phyloP scores from a whole-genome alignment of 1,140 invertebrate genomes.

The Microplitis mediator region DNA sequence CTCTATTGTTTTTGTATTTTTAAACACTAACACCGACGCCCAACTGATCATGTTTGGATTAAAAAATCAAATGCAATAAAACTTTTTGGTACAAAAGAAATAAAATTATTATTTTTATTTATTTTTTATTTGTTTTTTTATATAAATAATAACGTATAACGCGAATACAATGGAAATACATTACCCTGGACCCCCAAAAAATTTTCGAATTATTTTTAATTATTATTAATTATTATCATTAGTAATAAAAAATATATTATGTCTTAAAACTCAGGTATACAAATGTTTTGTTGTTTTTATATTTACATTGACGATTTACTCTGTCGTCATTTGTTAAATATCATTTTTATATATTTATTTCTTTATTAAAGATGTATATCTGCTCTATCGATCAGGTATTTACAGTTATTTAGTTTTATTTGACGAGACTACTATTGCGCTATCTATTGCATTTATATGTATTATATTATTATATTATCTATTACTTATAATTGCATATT shows the following conservation, averaged over 20 bases:
- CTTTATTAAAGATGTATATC: neutral
- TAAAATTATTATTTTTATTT: conserved; percentile 22
- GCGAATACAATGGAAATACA: conserved; percentile 37
- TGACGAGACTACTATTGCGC: neutral
- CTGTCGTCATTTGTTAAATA: conserved; percentile 2
- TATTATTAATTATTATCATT: neutral
- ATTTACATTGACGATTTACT: conserved; percentile 31
- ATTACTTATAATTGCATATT: neutral
- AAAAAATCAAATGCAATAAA: too few relatives aligned
- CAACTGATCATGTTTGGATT: too few relatives aligned
- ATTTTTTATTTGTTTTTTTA: conserved; percentile 32
- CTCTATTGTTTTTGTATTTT: neutral
- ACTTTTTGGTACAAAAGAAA: conserved; percentile 21
- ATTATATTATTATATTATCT: neutral
- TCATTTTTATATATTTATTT: neutral
- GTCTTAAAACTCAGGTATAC: conserved; percentile 39
- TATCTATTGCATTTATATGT: neutral
- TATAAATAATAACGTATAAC: conserved; percentile 38
- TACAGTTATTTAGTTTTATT: neutral
- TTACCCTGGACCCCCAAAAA: conserved; percentile 39
- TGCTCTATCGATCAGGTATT: conserved; percentile 8
- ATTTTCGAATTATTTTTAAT: conserved; percentile 12
- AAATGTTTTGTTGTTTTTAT: conserved; percentile 25
- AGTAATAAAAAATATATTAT: conserved; percentile 36
- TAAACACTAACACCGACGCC: too few relatives aligned